phyloP scores from a whole-genome alignment of 2,888 invertebrate genomes.

The Heliconius cydno region DNA sequence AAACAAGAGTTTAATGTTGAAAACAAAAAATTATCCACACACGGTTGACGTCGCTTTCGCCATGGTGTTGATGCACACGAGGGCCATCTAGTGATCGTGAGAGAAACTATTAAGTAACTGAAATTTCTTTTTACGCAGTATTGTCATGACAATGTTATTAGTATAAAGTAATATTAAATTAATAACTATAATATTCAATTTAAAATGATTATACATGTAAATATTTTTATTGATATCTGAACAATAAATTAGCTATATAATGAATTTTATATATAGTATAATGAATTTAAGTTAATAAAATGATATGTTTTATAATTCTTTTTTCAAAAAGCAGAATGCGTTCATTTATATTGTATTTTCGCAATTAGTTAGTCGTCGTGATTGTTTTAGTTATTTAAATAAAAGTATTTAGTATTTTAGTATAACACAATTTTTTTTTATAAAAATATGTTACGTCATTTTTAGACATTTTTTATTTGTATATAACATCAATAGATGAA shows the following conservation, averaged over 20 bases:
- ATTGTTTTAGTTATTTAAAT: too few species aligned
- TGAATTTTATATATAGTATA: too few species aligned
- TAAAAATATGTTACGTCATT: too few species aligned
- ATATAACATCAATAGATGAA: too few species aligned
- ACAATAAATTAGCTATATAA: neutral
- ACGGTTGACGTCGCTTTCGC: slow-evolving; percentile 78
- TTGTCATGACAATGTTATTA: neutral
- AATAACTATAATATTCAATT: neutral
- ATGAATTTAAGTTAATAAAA: too few species aligned
- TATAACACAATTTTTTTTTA: too few species aligned
- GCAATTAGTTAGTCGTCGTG: too few species aligned
- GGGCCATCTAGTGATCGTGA: slow-evolving; percentile 59
- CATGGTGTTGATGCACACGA: slow-evolving; percentile 72
- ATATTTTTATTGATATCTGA: neutral
- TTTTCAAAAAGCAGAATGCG: too few species aligned
- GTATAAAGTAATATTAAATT: neutral
- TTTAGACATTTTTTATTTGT: too few species aligned
- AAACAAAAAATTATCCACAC: slow-evolving; percentile 79
- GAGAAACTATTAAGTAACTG: slow-evolving; percentile 17
- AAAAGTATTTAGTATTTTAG: too few species aligned
- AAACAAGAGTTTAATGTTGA: slow-evolving; percentile 74
- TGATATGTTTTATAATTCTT: too few species aligned
- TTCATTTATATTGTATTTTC: too few species aligned
- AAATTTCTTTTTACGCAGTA: slow-evolving; percentile 25
- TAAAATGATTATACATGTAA: neutral